Base-by-base conservation (phyloP, 2,797 vertebrate species). In the Cuculus canorus region DNA sequence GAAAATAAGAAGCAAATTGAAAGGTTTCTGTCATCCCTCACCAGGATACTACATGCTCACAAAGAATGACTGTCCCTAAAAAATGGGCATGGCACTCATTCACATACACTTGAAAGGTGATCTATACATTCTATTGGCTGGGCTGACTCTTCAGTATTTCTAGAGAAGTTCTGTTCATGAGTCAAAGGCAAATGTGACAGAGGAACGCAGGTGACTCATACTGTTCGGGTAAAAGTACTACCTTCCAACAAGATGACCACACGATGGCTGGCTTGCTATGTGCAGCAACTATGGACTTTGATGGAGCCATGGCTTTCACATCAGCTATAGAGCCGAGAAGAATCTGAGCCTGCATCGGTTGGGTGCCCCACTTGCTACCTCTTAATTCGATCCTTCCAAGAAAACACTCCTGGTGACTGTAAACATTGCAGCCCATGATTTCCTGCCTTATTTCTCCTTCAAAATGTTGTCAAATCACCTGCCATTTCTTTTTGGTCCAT, bases 1-100 rank as follows among this genome's bases (percentile, higher is more conserved):
- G 68, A 86, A 96, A 96, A 91, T 54, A 43, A 88, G 89, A 65
- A 86, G 92, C 61, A 86, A 63, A 61, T 32, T 8, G n/a, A 59
- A 59, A 7, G 10, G 1, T 22, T 68, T 93, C 69, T 87, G 54
- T 28, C 32, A 63, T 73, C 32, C 41, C 22, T 91, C 33, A 57
- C 11, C 12, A 9, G 13, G 27, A 85, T 71, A 66, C 43, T 77
- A 5, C 0, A 0, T 57, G 69, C 24, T 90, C 6, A 2, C 57
- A 65, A 11, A 27, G 32, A 77, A 52, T 10, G 17, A 5, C n/a
- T 79, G 35, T 73, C 78, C 54, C 52, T n/a, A 28, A 56, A 61
- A 28, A 79, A 59, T 13, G n/a, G 64, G 47, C 9, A 13, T 1
- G 4, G 19, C n/a, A 30, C 33, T 78, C 9, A 18, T 77, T 91